phyloP scores from a whole-genome alignment of 2,888 invertebrate genomes.

The Trachelus stipa region DNA sequence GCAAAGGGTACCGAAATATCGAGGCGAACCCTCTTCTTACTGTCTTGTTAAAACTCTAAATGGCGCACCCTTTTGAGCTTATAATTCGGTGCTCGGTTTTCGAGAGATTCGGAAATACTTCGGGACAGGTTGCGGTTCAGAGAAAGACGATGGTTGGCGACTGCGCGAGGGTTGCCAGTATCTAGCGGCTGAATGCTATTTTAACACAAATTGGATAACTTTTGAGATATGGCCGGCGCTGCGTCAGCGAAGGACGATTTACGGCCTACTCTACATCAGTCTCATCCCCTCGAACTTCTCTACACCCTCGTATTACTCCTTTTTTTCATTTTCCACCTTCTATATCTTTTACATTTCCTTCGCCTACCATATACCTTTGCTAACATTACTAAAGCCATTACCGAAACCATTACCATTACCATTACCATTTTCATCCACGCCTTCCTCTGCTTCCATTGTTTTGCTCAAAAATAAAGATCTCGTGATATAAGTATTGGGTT shows the following conservation, averaged over 20 bases:
- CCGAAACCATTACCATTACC: neutral
- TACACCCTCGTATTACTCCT: neutral
- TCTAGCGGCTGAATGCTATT: constrained; percentile 56
- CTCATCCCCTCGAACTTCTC: constrained; percentile 27
- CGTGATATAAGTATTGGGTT: neutral
- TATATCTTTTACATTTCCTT: constrained; percentile 1
- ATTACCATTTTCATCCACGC: too few relatives aligned
- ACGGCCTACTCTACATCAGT: constrained; percentile 59
- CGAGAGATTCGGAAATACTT: constrained; percentile 7
- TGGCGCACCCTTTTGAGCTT: neutral
- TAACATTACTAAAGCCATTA: neutral
- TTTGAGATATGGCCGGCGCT: constrained; percentile 61
- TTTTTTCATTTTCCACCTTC: neutral
- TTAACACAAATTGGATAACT: constrained; percentile 65
- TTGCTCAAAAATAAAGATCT: neutral
- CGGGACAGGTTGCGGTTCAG: neutral
- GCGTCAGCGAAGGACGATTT: constrained; percentile 61
- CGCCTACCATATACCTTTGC: neutral
- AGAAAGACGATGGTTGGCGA: constrained; percentile 20
- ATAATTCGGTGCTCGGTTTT: constrained; percentile 1
- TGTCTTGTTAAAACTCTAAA: neutral
- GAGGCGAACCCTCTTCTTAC: neutral
- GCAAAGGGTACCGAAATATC: neutral
- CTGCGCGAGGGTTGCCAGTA: constrained; percentile 20
- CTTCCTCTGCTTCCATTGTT: neutral